Evolutionary conservation across 2,888 invertebrate genomes (phyloP).

Genomic region (Ophion ventricosus): DNA sequence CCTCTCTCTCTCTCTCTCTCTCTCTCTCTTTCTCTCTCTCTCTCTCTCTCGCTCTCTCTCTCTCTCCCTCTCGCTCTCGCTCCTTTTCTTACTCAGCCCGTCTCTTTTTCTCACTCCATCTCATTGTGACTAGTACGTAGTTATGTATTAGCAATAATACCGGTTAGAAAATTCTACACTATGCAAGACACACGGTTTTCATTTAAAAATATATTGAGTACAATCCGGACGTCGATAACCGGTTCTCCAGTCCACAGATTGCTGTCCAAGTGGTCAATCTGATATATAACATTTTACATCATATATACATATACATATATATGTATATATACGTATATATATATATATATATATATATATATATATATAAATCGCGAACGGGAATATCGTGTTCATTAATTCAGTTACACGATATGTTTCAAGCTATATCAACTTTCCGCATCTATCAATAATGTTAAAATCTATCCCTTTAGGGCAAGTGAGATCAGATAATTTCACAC

Average conservation of each 20-base stretch:
- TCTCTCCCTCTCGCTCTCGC: neutral
- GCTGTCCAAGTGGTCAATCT: conserved; percentile 37
- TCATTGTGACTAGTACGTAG: conserved; percentile 23
- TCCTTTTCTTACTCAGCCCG: too few relatives aligned
- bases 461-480: neutral
- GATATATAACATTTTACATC: conserved; percentile 35
- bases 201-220: conserved; percentile 44
- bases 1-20: conserved; percentile 28
- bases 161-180: conserved; percentile 59
- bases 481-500: neutral
- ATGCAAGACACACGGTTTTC: conserved; percentile 35
- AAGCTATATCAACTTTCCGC: conserved; percentile 39
- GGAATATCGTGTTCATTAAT: conserved; percentile 46
- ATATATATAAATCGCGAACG: conserved; percentile 3
- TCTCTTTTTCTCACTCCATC: conserved; percentile 2
- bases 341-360: neutral
- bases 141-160: conserved; percentile 52
- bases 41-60: conserved; percentile 30
- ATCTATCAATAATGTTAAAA: conserved; percentile 13
- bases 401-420: conserved; percentile 30
- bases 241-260: conserved; percentile 53
- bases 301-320: conserved; percentile 1
- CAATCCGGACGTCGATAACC: conserved; percentile 53
- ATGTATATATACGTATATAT: neutral
- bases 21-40: conserved; percentile 4